Evolutionary conservation across 2,888 invertebrate species (phyloP).

Genomic region (Brachypterus glaber): DNA sequence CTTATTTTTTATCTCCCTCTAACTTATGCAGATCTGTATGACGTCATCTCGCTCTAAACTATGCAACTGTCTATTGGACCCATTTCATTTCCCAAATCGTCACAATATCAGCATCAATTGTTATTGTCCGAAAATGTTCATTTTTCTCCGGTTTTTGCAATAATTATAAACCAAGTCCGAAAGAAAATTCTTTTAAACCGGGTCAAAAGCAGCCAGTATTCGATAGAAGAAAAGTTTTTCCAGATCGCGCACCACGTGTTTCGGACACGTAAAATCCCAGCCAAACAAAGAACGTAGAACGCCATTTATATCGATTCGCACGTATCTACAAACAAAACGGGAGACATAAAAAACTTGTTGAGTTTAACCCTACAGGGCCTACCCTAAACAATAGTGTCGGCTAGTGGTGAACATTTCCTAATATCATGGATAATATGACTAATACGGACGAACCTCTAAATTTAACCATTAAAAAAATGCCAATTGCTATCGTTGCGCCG

Average conservation of each 20-base stretch:
- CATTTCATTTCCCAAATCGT: too few relatives aligned
- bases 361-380: conserved; percentile 31
- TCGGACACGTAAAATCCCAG: conserved; percentile 37
- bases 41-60: conserved; percentile 27
- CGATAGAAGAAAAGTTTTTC: conserved; percentile 4
- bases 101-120: not conserved
- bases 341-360: conserved; percentile 46
- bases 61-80: conserved; percentile 20
- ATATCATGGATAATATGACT: conserved; percentile 39
- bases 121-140: not conserved
- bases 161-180: too few relatives aligned
- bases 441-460: conserved; percentile 41
- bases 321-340: conserved; percentile 41
- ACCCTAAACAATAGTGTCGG: conserved; percentile 8
- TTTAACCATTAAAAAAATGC: conserved; percentile 44
- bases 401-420: not conserved
- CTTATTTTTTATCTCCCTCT: too few relatives aligned
- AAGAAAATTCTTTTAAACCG: too few relatives aligned
- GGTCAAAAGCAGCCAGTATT: too few relatives aligned
- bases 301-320: conserved; percentile 44
- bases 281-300: conserved; percentile 40
- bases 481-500: conserved; percentile 47
- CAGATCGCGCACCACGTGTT: conserved; percentile 29
- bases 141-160: not conserved
- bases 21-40: too few relatives aligned